Percentiles rank a stretch among this genome's conserved stretches.
Conservation (phyloP, 2,888 invertebrate species). For the Polyommatus iphigenia region DNA sequence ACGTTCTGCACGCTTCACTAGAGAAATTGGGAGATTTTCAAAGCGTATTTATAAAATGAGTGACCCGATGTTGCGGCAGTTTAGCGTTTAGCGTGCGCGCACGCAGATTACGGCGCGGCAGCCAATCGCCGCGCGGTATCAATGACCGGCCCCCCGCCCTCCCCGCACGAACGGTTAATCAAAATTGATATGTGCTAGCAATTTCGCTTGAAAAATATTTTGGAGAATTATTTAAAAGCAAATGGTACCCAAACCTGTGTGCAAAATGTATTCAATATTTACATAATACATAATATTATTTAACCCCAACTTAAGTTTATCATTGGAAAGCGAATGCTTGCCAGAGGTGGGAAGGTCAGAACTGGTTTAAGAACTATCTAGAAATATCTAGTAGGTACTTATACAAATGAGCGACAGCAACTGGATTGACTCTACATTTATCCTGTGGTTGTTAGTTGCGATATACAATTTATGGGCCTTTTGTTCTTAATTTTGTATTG, state of each 20-base stretch:
- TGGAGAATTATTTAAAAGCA: constrained; percentile 40
- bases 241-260: background rate
- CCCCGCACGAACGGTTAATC: constrained; percentile 55
- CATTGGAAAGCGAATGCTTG: background rate
- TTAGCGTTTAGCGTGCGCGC: constrained; percentile 49
- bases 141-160: constrained; percentile 41
- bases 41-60: background rate
- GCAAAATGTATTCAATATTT: constrained; percentile 1
- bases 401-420: background rate
- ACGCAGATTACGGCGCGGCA: constrained; percentile 52
- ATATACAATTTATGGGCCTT: background rate
- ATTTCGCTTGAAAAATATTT: constrained; percentile 45
- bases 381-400: background rate
- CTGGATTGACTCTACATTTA: background rate
- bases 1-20: constrained; percentile 4
- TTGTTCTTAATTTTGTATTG: background rate
- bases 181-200: constrained; percentile 56
- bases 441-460: background rate
- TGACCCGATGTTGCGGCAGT: constrained; percentile 26
- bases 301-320: constrained; percentile 7
- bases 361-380: constrained; percentile 17
- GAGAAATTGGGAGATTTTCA: constrained; percentile 5
- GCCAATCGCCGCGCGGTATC: constrained; percentile 48
- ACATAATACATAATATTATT: background rate
- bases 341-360: constrained; percentile 14